Conservation (phyloP, 2,888 invertebrate species). For the Acleris laterana region DNA sequence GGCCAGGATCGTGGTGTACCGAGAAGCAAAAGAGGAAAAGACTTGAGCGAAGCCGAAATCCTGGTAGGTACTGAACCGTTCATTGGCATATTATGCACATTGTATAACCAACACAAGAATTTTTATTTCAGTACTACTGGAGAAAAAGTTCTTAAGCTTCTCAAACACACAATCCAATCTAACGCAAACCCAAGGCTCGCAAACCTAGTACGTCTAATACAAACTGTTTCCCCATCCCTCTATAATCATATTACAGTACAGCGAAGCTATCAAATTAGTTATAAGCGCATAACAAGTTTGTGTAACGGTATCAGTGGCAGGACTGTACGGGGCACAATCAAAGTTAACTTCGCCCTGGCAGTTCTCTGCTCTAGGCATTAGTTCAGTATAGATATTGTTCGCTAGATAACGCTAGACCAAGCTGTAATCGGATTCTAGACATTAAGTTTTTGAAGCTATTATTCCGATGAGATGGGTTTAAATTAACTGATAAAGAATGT, state of each 20-base stretch:
- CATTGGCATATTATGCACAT: no score
- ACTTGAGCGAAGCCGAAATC: no score
- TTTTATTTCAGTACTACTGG: no score
- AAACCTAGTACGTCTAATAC: background rate
- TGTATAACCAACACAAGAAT: no score
- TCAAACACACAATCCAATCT: no score
- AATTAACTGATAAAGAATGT: background rate
- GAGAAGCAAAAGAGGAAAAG: no score
- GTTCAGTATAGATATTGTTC: constrained; percentile 41
- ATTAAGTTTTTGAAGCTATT: no score
- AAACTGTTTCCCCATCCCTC: background rate
- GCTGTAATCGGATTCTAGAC: constrained; percentile 2
- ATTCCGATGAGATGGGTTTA: background rate
- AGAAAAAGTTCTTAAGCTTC: no score
- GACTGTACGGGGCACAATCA: constrained; percentile 38
- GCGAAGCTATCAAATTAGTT: constrained; percentile 2
- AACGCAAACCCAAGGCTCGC: no score
- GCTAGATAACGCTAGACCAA: constrained; percentile 8
- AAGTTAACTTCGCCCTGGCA: constrained; percentile 40
- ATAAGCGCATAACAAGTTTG: constrained; percentile 19
- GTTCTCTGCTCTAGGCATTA: constrained; percentile 39
- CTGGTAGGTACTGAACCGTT: no score
- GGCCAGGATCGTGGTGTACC: no score
- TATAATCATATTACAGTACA: background rate
- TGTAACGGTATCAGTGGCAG: constrained; percentile 23